These are phyloP conservation scores for Metridium senile DNA, from an alignment of 92 coral and sea anemone genomes.

Conservation along the genomic window DNA sequence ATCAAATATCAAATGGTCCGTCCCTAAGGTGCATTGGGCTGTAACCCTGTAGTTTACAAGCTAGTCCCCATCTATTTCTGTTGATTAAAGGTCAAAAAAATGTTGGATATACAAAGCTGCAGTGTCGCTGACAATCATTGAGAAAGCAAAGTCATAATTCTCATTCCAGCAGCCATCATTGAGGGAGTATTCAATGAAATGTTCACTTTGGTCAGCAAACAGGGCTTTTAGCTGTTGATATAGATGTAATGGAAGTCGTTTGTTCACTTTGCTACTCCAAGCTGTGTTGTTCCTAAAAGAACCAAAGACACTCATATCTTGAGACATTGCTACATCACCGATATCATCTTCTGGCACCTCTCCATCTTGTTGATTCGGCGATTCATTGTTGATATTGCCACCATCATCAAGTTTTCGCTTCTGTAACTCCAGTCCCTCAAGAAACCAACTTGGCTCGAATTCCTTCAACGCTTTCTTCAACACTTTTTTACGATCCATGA, in stretches of 20 bases:
- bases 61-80: not conserved
- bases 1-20: no score
- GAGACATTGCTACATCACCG: not conserved
- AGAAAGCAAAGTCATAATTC: constrained; percentile 33
- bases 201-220: constrained; percentile 53
- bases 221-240: constrained; percentile 33
- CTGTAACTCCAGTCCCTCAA: not conserved
- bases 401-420: not conserved
- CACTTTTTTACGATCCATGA: no score
- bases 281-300: constrained; percentile 12
- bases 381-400: not conserved
- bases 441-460: constrained; percentile 13
- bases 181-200: constrained; percentile 41
- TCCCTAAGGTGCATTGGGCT: no score
- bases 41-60: no score
- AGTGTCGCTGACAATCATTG: constrained; percentile 44
- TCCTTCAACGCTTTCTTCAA: constrained; percentile 4
- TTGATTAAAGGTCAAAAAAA: constrained; percentile 21
- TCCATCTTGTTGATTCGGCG: not conserved
- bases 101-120: constrained; percentile 34
- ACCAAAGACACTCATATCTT: constrained; percentile 18
- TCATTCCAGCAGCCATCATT: constrained; percentile 55
- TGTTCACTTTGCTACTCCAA: constrained; percentile 16
- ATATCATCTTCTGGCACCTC: constrained; percentile 13
- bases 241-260: constrained; percentile 31